A percentile compares a stretch with the other conserved stretches of the same genome.
Evolutionary conservation across 2,797 vertebrate species (phyloP).

Genomic region (Centroberyx gerrardi): DNA sequence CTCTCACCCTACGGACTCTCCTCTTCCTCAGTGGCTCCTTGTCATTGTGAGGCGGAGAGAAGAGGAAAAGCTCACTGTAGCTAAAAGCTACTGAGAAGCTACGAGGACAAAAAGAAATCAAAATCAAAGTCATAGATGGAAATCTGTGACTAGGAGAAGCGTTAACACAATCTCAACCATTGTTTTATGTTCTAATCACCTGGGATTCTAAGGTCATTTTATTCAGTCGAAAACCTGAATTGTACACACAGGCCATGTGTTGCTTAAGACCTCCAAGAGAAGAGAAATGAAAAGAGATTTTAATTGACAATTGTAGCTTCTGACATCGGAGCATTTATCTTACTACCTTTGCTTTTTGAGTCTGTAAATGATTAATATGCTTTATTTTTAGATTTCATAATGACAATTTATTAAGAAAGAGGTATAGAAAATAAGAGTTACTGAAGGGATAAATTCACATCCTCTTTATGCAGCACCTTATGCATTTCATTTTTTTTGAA

Average conservation of each 20-base stretch:
- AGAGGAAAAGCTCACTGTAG: constrained; percentile 35
- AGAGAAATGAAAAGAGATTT: constrained; percentile 52
- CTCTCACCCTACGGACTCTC: constrained; percentile 43
- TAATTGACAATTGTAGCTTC: constrained; percentile 26
- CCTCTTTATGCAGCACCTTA: constrained; percentile 47
- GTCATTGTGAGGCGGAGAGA: constrained; percentile 52
- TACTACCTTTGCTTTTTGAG: constrained; percentile 31
- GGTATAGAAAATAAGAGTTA: constrained; percentile 43
- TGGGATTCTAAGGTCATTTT: constrained; percentile 1
- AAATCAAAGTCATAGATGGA: constrained; percentile 31
- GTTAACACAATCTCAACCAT: constrained; percentile 53
- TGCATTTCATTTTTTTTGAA: constrained; percentile 39
- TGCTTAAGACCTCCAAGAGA: constrained; percentile 61
- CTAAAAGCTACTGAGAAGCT: constrained; percentile 28
- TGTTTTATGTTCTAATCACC: constrained; percentile 23
- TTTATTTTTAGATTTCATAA: constrained; percentile 50
- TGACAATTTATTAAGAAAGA: constrained; percentile 33
- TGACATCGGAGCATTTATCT: constrained; percentile 41
- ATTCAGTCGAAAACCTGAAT: constrained; percentile 37
- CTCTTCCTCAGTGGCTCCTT: constrained; percentile 41
- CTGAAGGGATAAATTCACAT: constrained; percentile 58
- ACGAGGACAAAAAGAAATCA: constrained; percentile 41
- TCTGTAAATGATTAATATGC: constrained; percentile 41
- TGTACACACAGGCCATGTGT: background rate
- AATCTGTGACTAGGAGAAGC: constrained; percentile 50